Base-by-base conservation (phyloP, 2,113 vertebrate species). In the Ictalurus furcatus region DNA sequence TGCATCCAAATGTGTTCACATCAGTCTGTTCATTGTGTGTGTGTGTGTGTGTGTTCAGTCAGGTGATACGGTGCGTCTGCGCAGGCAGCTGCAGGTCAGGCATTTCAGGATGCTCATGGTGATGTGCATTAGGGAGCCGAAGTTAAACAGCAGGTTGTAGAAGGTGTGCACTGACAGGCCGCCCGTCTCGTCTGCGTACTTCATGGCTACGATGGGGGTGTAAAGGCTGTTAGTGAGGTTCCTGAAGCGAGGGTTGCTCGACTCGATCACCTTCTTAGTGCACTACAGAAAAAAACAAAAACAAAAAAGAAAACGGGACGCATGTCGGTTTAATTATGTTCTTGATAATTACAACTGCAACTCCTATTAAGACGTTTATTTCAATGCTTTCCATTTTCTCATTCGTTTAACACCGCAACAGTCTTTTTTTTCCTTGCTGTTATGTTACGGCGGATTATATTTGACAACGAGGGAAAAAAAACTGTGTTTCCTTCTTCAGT, bases 31-130 rank as follows among this genome's bases (percentile, higher is more conserved):
- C 23, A 78, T 5, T 59, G 37, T 40, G 37, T 71, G 67, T 71
- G 67, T n/a, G 48, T 28, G 48, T 82, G n/a, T 82, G n/a, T 37
- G n/a, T 81, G 88, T 88, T 97, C 94, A 97, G 92, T 94, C 90
- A 0, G 97, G 97, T 67, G 92, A 90, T 48, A 98, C 91, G 74
- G 95, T 95, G 76, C 95, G 93, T 34, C 95, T 87, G 0, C 95
- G 95, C 90, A 96, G 96, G 92, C 97, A 97, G 92, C 93, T 95
- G 83, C 97, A 97, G 3, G 96, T 97, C 92, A 99, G 95, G 89
- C 96, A 97, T 83, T 92, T 93, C 81, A 94, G 92, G 88, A 93
- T 93, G 92, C 89, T 93, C 84, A 96, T 95, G 89, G 95, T 95
- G 91, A 96, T 94, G 93, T 96, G 96, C 95, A 97, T 96, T 85